phyloP scores from a whole-genome alignment of 2,888 invertebrate genomes.

The Adelphocoris suturalis region DNA sequence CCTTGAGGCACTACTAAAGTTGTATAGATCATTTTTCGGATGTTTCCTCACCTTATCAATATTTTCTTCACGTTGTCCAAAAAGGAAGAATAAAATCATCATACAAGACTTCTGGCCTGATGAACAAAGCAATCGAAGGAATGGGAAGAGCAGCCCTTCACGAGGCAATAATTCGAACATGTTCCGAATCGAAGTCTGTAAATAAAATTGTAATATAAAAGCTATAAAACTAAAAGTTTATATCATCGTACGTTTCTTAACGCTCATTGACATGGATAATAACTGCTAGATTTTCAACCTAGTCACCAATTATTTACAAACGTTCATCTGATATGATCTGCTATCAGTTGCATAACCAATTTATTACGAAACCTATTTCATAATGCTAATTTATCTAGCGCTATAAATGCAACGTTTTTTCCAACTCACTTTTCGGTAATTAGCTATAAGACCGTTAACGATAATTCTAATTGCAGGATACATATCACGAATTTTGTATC shows the following conservation, averaged over 20 bases:
- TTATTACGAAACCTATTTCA: too few species aligned
- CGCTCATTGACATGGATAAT: too few species aligned
- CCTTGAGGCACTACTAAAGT: too few species aligned
- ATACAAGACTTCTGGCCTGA: neutral
- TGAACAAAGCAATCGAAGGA: neutral
- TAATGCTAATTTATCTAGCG: too few species aligned
- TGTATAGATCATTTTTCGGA: neutral
- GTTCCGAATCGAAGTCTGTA: neutral
- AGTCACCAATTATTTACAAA: too few species aligned
- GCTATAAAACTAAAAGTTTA: neutral
- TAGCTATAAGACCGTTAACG: neutral
- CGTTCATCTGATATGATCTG: neutral
- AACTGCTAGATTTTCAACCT: too few species aligned
- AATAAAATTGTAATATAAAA: neutral
- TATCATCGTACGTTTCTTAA: too few species aligned
- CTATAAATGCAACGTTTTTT: too few species aligned
- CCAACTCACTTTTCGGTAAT: neutral
- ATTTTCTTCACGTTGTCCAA: slow-evolving; percentile 17
- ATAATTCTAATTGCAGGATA: neutral
- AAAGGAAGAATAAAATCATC: neutral
- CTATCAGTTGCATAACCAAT: too few species aligned
- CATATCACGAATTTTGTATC: slow-evolving; percentile 19
- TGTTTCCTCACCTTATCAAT: slow-evolving; percentile 2
- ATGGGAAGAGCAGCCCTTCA: neutral
- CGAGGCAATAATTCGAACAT: slow-evolving; percentile 29